Conservation (phyloP, 2,113 vertebrate species). For the Pongo abelii region DNA sequence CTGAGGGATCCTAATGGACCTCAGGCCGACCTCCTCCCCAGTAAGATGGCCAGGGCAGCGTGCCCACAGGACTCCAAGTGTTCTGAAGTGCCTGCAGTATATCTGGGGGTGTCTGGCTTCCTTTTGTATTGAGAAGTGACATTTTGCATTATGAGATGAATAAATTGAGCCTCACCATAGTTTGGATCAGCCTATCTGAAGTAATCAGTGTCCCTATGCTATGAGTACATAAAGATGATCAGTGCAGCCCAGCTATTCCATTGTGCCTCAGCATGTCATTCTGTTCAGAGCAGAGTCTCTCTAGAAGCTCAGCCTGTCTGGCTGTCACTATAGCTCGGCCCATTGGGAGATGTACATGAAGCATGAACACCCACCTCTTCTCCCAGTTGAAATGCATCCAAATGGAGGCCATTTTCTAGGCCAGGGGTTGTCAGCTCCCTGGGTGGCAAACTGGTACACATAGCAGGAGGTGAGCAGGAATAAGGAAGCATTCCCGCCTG, state of each 20-base stretch:
- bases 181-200: neutral
- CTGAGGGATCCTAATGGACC: neutral
- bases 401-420: neutral
- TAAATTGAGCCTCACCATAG: neutral
- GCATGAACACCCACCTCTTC: neutral
- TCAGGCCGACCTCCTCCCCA: neutral
- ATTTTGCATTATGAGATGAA: neutral
- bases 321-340: neutral
- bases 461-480: no score
- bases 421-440: no score
- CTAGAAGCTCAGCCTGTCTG: neutral
- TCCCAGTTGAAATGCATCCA: neutral
- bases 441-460: no score
- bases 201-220: accelerated
- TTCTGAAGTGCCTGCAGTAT: neutral
- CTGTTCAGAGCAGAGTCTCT: neutral
- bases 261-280: neutral
- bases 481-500: accelerated
- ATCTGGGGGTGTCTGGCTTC: neutral
- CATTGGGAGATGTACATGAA: no score
- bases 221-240: neutral
- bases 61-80: neutral
- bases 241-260: neutral
- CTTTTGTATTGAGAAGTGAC: neutral
- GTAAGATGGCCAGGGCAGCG: neutral